Evolutionary conservation across 2,888 invertebrate genomes (phyloP).

Genomic region (Uloborus plumipes): DNA sequence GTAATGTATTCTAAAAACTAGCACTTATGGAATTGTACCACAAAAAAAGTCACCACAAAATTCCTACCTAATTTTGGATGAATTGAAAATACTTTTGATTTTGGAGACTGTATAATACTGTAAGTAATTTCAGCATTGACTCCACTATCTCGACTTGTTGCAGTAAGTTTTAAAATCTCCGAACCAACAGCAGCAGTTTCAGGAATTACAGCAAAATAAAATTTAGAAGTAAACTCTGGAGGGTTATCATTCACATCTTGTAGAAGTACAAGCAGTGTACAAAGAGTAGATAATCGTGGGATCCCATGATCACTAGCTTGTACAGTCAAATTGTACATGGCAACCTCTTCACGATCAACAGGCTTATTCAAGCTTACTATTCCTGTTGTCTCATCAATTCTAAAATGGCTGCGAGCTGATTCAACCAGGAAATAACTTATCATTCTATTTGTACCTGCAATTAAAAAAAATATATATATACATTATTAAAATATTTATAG

Average conservation of each 20-base stretch:
- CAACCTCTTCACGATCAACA: constrained; percentile 88
- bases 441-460: constrained; percentile 81
- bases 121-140: constrained; percentile 93
- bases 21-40: too few species aligned
- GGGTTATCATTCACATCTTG: constrained; percentile 96
- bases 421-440: constrained; percentile 85
- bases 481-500: neutral
- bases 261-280: constrained; percentile 83
- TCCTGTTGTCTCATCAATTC: constrained; percentile 85
- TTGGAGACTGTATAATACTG: constrained; percentile 88
- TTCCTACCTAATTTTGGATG: constrained; percentile 76
- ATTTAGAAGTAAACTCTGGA: constrained; percentile 88
- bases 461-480: neutral
- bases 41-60: too few species aligned
- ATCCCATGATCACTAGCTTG: constrained; percentile 85
- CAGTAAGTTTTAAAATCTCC: constrained; percentile 85
- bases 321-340: constrained; percentile 86
- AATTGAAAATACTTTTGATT: constrained; percentile 86
- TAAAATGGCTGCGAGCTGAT: constrained; percentile 80
- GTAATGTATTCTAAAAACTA: too few species aligned
- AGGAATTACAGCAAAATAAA: constrained; percentile 82
- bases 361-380: constrained; percentile 86
- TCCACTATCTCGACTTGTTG: constrained; percentile 93
- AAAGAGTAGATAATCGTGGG: constrained; percentile 80
- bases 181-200: constrained; percentile 84